These are phyloP conservation scores for Malaclemys terrapin DNA, from an alignment of 2,113 vertebrate species.

Conservation along the genomic window DNA sequence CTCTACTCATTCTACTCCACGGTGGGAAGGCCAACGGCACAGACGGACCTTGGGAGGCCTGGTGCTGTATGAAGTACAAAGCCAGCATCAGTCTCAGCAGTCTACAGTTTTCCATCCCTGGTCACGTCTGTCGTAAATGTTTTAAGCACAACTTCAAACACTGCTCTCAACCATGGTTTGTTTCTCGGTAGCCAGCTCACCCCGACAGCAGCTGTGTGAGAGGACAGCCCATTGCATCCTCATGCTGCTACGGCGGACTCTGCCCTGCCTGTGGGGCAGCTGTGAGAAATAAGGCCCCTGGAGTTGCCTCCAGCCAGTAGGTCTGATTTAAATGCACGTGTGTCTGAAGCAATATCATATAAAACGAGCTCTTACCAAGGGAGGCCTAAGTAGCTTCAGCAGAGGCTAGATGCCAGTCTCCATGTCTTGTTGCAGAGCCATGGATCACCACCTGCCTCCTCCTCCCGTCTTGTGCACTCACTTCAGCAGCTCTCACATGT, in stretches of 20 bases:
- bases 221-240: not conserved
- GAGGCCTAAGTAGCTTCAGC: not conserved
- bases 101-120: not conserved
- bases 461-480: not conserved
- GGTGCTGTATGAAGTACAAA: not conserved
- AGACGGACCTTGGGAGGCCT: not conserved
- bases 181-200: not conserved
- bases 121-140: not conserved
- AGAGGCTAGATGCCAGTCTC: not conserved
- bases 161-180: not conserved
- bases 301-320: too few species aligned
- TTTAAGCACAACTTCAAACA: not conserved
- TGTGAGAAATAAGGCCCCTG: not conserved
- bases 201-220: not conserved
- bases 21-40: not conserved
- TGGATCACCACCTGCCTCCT: not conserved
- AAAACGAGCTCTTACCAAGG: not conserved
- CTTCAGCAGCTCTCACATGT: fast-evolving
- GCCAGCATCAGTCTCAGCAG: not conserved
- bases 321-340: not conserved
- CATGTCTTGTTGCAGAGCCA: not conserved
- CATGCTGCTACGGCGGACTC: fast-evolving
- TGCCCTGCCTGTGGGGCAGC: not conserved
- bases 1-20: not conserved
- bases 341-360: not conserved